These are phyloP conservation scores for Mesocricetus auratus DNA, from an alignment of 2,113 vertebrate genomes.

Conservation along the genomic window DNA sequence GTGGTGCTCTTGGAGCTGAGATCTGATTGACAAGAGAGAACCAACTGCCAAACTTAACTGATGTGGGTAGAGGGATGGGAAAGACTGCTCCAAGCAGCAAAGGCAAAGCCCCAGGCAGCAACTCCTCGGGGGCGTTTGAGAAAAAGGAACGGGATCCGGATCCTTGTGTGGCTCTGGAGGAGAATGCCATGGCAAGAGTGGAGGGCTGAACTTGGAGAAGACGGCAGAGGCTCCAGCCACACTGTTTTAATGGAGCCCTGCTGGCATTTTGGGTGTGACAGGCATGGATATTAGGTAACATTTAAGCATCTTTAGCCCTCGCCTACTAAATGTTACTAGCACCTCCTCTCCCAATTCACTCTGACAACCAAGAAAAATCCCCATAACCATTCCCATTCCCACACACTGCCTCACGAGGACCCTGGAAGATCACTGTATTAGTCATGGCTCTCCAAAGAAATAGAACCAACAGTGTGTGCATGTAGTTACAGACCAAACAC, in stretches of 20 bases:
- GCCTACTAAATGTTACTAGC: background rate
- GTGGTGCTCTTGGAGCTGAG: background rate
- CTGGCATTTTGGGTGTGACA: background rate
- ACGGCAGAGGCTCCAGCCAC: background rate
- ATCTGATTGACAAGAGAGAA: background rate
- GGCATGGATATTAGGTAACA: background rate
- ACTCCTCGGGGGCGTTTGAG: background rate
- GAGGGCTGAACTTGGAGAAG: background rate
- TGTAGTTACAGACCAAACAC: background rate
- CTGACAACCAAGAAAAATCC: constrained; percentile 22
- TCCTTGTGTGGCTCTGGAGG: background rate
- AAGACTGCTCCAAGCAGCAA: background rate
- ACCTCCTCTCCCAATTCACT: constrained; percentile 36
- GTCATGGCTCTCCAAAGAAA: constrained; percentile 15
- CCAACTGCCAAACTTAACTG: too few species aligned
- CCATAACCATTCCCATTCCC: background rate
- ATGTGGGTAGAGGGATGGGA: background rate
- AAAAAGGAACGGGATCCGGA: background rate
- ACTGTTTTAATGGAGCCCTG: background rate
- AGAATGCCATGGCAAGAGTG: background rate
- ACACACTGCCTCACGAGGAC: background rate
- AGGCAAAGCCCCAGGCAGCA: background rate
- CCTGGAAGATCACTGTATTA: background rate
- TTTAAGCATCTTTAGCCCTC: background rate
- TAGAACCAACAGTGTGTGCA: background rate